Evolutionary conservation across 53 echinoderm and acorn worm species (phyloP), one percentile per base, ranked within the genome.

Genomic region (Luidia sarsii): DNA sequence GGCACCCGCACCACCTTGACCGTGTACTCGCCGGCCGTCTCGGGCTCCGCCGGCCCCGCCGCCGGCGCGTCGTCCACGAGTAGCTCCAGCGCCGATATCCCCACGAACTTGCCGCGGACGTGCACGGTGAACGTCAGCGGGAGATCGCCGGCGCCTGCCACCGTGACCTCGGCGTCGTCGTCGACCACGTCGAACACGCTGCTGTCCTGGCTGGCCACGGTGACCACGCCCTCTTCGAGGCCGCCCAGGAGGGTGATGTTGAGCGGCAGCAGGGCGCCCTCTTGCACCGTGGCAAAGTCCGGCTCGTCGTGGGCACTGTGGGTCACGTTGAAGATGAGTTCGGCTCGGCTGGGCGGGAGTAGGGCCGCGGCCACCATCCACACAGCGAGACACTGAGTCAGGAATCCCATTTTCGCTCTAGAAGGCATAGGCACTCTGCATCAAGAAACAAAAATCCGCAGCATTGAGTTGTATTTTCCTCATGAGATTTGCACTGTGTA

Each of bases 1-100:
- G 81, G 88, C 23, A 67, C 48, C 39, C 85, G 84, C 64, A 82
- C 70, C 2, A 88, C 88, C 27, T 70, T 81, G 29, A 92, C 50
- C 24, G 68, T 64, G 36, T 86, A 82, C 61, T 82, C 70, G 10
- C 75, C 92, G 6, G 68, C 89, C 0, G 81, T 80, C 1, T 22
- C 21, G 33, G 57, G 59, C 29, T 18, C 19, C n/a, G 34, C 55
- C 39, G 22, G 25, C 9, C 75, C 86, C 7, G 79, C 50, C 34
- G 39, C 48, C 29, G 72, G 28, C 32, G 80, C 61, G n/a, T n/a
- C n/a, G n/a, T n/a, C n/a, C 32, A 35, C 4, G 13, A 53, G 65
- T 27, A 80, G 48, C 54, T 50, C 33, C n/a, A 88, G 32, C 8
- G 66, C 68, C 37, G 46, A 50, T 27, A 88, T 82, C 10, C 82